A percentile compares a stretch with the other conserved stretches of the same genome.
phyloP scores from a whole-genome alignment of 2,113 vertebrate genomes.

The Oxyruncus cristatus region DNA sequence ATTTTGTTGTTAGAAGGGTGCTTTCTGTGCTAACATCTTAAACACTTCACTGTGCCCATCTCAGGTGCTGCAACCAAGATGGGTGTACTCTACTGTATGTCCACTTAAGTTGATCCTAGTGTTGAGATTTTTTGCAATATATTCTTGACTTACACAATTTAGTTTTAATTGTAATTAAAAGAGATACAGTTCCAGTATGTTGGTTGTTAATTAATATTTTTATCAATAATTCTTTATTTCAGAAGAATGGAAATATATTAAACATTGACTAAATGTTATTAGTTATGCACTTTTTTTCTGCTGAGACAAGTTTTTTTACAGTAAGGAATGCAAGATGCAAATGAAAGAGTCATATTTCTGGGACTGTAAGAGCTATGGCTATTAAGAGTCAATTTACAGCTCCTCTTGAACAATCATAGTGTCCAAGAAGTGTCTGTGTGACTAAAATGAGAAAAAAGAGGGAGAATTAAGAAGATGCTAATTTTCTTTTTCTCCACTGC shows the following conservation, averaged over 20 bases:
- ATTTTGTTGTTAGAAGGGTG: background rate
- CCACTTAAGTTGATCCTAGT: background rate
- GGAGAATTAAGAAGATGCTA: background rate
- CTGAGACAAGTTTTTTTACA: slow-evolving; percentile 4
- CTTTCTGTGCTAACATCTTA: background rate
- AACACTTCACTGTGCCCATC: background rate
- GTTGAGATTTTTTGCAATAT: background rate
- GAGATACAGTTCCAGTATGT: background rate
- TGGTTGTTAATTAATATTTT: slow-evolving; percentile 25
- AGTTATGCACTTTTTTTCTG: background rate
- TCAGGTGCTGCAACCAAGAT: background rate
- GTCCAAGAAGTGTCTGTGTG: background rate
- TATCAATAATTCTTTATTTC: slow-evolving; percentile 20
- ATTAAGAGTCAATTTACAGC: background rate
- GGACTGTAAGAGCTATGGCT: background rate
- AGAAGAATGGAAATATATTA: slow-evolving; percentile 6
- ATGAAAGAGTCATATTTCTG: background rate
- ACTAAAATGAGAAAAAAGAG: background rate
- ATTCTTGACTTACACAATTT: background rate
- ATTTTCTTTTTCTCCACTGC: background rate
- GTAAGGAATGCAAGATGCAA: background rate
- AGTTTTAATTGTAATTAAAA: background rate
- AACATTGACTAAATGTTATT: slow-evolving; percentile 41
- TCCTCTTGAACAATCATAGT: background rate
- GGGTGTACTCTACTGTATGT: background rate